phyloP scores from a whole-genome alignment of 2,113 vertebrate genomes.

The Oryzias melastigma region DNA sequence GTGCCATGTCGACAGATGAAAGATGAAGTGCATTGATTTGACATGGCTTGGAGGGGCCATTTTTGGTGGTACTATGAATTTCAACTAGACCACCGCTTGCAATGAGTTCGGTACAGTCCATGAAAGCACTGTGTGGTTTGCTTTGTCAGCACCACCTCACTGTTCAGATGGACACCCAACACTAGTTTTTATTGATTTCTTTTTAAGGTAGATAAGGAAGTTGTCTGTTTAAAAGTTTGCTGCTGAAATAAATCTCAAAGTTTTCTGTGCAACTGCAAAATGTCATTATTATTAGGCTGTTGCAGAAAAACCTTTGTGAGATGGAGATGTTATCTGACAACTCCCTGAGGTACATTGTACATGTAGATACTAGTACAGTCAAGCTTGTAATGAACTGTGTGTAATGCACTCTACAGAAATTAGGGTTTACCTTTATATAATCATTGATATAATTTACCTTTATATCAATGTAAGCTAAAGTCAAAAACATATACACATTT shows the following conservation, averaged over 20 bases:
- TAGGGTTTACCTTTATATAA: too few species aligned
- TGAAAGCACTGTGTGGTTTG: constrained; percentile 4
- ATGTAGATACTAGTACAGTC: neutral
- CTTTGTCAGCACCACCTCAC: constrained; percentile 9
- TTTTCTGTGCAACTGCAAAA: neutral
- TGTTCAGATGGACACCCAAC: constrained; percentile 5
- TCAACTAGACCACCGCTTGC: constrained; percentile 33
- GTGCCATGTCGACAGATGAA: constrained; percentile 56
- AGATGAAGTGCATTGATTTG: constrained; percentile 56
- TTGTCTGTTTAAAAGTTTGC: neutral
- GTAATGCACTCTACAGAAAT: too few species aligned
- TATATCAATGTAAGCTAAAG: too few species aligned
- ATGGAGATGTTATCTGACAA: neutral
- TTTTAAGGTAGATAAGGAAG: neutral
- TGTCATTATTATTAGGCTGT: constrained; percentile 13
- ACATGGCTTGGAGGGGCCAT: constrained; percentile 41
- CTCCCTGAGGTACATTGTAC: neutral
- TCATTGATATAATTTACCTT: too few species aligned
- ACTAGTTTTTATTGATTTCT: constrained; percentile 5
- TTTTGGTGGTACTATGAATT: constrained; percentile 46
- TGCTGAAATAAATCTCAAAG: neutral
- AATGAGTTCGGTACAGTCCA: constrained; percentile 14
- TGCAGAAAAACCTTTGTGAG: constrained; percentile 8
- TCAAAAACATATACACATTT: too few species aligned
- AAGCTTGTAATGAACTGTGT: neutral